Base-by-base conservation (phyloP, 2,113 vertebrate species). In the Elachura formosa region DNA sequence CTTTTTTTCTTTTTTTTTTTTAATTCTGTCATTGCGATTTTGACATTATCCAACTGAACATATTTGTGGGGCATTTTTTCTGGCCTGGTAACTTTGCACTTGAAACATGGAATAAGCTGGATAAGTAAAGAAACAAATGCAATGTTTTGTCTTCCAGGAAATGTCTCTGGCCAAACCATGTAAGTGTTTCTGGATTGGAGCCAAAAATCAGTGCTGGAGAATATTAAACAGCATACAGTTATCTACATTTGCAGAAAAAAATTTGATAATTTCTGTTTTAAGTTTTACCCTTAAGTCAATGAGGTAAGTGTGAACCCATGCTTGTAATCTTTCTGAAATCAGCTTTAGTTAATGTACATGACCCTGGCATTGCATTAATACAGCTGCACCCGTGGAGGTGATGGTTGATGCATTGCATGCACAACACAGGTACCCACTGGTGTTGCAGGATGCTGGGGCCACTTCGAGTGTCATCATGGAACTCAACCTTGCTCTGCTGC, bases 391-490 rank as follows among this genome's bases (percentile, higher is more conserved):
- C 7, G 0, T 4, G 24, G 41, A 26, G 56, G 34, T 54, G 43
- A 23, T 3, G 24, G 46, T 21, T 61, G 68, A 26, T 5, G 2
- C 12, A 2, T 3, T 46, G 36, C 22, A 7, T 6, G 14, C 51
- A 8, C 14, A 21, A 22, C 1, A 0, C 3, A 24, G 12, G 46
- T 78, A 52, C 69, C 31, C 19, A 2, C 11, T n/a, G 56, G 23
- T 31, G 23, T 3, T 69, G 14, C 1, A 2, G 38, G 41, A 24
- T 34, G 16, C 16, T 36, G 34, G 17, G 38, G 66, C 11, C 25
- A 7, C 22, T 62, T 22, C 0, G 0, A 48, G 14, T 24, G 19
- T 2, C 2, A 4, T 17, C 24, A 34, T 73, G 2, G 2, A 76
- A 68, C n/a, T 75, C 41, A 40, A n/a, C 51, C 13, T 48, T 52